Conservation (phyloP, 2,888 invertebrate species). For the Bedellia somnulentella region DNA sequence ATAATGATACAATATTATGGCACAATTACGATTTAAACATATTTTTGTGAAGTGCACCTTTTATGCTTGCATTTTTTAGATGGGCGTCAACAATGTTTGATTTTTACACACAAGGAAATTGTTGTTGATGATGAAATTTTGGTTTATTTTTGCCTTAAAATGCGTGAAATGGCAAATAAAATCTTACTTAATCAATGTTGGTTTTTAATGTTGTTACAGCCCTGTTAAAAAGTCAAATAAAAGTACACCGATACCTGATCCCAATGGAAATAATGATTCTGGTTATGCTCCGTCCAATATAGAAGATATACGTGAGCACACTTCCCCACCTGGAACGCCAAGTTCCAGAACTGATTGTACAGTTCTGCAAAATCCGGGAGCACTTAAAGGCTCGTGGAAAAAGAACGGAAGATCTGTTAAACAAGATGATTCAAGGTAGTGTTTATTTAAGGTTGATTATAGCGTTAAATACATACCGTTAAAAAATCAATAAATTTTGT, state of each 20-base stretch:
- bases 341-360: constrained; percentile 41
- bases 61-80: too few species aligned
- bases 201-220: constrained; percentile 14
- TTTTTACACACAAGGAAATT: too few species aligned
- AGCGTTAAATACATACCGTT: too few species aligned
- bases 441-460: too few species aligned
- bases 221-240: constrained; percentile 30
- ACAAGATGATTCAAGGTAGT: constrained; percentile 39
- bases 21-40: too few species aligned
- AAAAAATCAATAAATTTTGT: too few species aligned
- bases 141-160: too few species aligned
- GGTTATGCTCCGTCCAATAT: constrained; percentile 74
- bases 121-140: too few species aligned
- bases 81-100: too few species aligned
- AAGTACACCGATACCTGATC: constrained; percentile 61
- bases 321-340: constrained; percentile 54
- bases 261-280: constrained; percentile 83
- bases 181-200: neutral
- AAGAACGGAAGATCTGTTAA: constrained; percentile 41
- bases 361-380: constrained; percentile 29
- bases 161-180: too few species aligned
- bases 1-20: too few species aligned
- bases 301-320: constrained; percentile 59
- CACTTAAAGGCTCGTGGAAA: constrained; percentile 19
- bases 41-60: too few species aligned